Evolutionary conservation across 2,797 vertebrate genomes (phyloP).

Genomic region (Pantherophis alleghaniensis): DNA sequence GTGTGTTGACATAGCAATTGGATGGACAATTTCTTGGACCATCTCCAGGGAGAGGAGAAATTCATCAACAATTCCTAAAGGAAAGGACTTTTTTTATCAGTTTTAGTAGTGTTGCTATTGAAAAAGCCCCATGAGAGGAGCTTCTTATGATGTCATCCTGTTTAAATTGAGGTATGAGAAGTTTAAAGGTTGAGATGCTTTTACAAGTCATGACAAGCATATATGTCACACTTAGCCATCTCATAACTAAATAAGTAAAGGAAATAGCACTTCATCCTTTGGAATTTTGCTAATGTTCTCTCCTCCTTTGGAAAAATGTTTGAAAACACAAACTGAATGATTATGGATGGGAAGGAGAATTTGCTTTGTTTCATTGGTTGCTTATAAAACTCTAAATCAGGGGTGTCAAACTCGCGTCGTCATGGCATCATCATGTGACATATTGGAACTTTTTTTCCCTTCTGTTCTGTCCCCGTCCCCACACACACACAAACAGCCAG

Average conservation of each 20-base stretch:
- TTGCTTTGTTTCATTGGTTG: neutral
- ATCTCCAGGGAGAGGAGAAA: neutral
- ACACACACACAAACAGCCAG: too few relatives aligned
- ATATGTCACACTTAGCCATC: neutral
- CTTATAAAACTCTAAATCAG: neutral
- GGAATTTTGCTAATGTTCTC: neutral
- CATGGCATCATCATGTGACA: too few relatives aligned
- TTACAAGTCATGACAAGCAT: neutral
- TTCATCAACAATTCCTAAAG: neutral
- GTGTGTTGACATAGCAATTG: neutral
- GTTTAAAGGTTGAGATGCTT: neutral
- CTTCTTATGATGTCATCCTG: neutral
- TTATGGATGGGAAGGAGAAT: neutral
- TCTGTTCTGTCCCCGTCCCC: too few relatives aligned
- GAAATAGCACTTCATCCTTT: neutral
- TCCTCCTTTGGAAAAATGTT: neutral
- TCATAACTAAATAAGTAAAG: neutral
- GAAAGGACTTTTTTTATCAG: neutral
- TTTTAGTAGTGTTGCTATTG: neutral
- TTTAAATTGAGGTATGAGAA: neutral
- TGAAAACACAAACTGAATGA: neutral
- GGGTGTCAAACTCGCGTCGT: too few relatives aligned
- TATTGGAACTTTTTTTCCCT: too few relatives aligned
- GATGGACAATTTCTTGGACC: neutral
- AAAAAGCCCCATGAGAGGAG: neutral